Percentiles rank a stretch among this genome's conserved stretches.
phyloP scores from a whole-genome alignment of 2,888 invertebrate genomes.

The Melipona bicolor region DNA sequence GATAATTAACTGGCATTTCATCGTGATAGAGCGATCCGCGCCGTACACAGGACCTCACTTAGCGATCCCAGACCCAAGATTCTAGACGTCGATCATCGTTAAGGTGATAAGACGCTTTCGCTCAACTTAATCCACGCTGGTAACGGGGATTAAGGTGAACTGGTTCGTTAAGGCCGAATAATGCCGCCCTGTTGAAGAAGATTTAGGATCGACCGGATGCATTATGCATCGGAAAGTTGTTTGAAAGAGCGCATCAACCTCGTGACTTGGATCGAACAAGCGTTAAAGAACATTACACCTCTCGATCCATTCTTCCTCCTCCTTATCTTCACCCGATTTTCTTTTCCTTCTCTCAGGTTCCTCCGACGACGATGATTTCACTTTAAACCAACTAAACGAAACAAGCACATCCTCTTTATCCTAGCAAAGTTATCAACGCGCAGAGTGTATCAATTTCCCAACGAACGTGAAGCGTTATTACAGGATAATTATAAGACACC shows the following conservation, averaged over 20 bases:
- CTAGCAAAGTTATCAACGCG: too few species aligned
- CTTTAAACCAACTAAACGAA: not conserved
- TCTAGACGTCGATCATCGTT: conserved; percentile 71
- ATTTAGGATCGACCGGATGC: conserved; percentile 41
- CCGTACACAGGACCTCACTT: conserved; percentile 54
- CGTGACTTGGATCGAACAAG: not conserved
- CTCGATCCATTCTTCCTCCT: not conserved
- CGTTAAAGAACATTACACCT: not conserved
- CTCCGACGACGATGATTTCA: not conserved
- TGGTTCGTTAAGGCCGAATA: conserved; percentile 58
- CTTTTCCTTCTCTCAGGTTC: too few species aligned
- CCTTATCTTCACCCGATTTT: not conserved
- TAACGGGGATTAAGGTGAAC: conserved; percentile 65
- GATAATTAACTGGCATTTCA: conserved; percentile 29
- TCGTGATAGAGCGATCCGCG: conserved; percentile 5
- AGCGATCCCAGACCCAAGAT: conserved; percentile 56
- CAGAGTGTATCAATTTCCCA: not conserved
- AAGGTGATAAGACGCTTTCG: conserved; percentile 70
- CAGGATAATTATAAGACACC: not conserved
- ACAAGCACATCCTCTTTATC: not conserved
- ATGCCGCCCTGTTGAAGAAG: conserved; percentile 37
- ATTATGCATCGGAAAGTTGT: conserved; percentile 19
- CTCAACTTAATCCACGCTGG: conserved; percentile 66
- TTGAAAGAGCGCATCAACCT: not conserved
- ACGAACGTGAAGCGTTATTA: not conserved